A percentile compares a stretch with the other conserved stretches of the same genome.
phyloP scores from a whole-genome alignment of 1,140 invertebrate species.

The Drosophila triauraria region DNA sequence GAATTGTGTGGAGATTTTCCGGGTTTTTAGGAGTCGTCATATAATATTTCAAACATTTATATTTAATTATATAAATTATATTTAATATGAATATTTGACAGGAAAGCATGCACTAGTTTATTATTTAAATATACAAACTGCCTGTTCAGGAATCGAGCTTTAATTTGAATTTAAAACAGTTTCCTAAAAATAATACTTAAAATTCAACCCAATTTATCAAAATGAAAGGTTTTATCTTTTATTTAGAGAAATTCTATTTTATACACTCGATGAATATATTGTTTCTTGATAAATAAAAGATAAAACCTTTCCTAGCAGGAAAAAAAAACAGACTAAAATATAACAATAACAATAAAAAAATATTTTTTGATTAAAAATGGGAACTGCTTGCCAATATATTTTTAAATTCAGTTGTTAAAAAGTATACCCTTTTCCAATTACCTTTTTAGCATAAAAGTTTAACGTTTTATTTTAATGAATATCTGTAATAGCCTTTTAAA shows the following conservation, averaged over 20 bases:
- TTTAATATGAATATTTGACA: no score
- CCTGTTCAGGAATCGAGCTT: no score
- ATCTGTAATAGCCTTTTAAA: slow-evolving; percentile 4
- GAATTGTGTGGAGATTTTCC: not conserved
- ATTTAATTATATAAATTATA: not conserved
- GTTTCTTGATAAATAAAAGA: not conserved
- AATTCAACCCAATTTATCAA: not conserved
- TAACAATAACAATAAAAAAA: not conserved
- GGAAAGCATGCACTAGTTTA: not conserved
- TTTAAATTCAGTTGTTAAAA: not conserved
- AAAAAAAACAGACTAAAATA: not conserved
- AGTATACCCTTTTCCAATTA: not conserved
- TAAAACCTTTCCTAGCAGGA: not conserved
- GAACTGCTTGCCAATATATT: not conserved
- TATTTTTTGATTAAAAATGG: no score
- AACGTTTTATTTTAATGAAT: slow-evolving; percentile 2
- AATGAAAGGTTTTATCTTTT: not conserved
- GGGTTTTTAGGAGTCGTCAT: slow-evolving; percentile 9
- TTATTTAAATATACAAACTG: no score
- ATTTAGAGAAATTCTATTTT: no score
- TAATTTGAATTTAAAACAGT: not conserved
- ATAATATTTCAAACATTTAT: not conserved
- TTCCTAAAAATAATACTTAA: not conserved
- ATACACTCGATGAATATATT: not conserved
- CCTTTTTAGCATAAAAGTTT: slow-evolving; percentile 11